Evolutionary conservation across 2,888 invertebrate genomes (phyloP).

Genomic region (Drosophila lutescens): DNA sequence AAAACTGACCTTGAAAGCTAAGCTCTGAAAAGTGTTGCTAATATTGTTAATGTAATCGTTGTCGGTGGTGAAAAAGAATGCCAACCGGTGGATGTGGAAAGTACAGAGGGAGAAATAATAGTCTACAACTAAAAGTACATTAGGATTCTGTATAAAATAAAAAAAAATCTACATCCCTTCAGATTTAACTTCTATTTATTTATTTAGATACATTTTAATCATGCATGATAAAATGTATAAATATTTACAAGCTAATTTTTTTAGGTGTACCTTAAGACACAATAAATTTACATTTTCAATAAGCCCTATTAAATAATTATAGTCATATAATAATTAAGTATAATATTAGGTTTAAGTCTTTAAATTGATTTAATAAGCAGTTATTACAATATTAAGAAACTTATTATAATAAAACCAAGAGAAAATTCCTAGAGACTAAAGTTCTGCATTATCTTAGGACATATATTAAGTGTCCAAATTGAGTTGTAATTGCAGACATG

Average conservation of each 20-base stretch:
- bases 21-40: constrained; percentile 57
- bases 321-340: not conserved
- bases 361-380: not conserved
- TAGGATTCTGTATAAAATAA: too few species aligned
- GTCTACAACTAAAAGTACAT: not conserved
- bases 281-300: not conserved
- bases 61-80: constrained; percentile 37
- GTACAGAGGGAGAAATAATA: constrained; percentile 19
- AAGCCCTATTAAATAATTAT: not conserved
- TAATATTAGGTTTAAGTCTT: not conserved
- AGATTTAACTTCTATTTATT: too few species aligned
- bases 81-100: constrained; percentile 36
- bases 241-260: not conserved
- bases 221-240: too few species aligned
- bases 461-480: not conserved
- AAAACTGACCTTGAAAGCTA: constrained; percentile 67
- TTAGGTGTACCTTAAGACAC: not conserved
- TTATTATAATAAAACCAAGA: too few species aligned
- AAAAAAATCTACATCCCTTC: too few species aligned
- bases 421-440: too few species aligned
- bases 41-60: constrained; percentile 24
- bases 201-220: too few species aligned
- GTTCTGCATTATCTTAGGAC: too few species aligned
- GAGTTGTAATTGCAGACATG: constrained; percentile 6
- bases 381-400: too few species aligned